These are phyloP conservation scores for Gadus macrocephalus DNA, from an alignment of 2,113 vertebrate species.

Conservation along the genomic window DNA sequence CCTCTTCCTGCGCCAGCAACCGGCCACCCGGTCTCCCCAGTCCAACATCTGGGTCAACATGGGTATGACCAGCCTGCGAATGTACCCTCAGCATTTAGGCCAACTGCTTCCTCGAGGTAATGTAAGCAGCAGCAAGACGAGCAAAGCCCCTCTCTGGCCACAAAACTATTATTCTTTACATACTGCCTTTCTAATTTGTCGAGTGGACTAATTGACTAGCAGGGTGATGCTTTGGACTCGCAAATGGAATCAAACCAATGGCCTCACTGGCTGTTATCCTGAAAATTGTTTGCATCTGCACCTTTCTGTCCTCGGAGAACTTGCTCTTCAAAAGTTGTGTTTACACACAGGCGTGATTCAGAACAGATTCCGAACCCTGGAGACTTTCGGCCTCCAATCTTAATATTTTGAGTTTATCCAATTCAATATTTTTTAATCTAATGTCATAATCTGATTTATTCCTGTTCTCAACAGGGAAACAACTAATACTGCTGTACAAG, in stretches of 20 bases:
- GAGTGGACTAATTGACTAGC: constrained; percentile 44
- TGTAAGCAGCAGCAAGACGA: constrained; percentile 98
- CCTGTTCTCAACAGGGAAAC: too few species aligned
- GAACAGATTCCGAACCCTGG: too few species aligned
- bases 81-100: constrained; percentile 91
- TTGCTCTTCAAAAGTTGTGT: constrained; percentile 19
- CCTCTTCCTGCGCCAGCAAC: constrained; percentile 95
- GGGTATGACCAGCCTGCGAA: constrained; percentile 99
- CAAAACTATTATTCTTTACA: constrained; percentile 34
- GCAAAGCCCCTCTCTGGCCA: constrained; percentile 28
- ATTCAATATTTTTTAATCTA: too few species aligned
- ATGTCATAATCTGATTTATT: too few species aligned
- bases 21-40: constrained; percentile 88
- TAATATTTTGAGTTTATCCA: too few species aligned
- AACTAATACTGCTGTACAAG: too few species aligned
- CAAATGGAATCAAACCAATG: constrained; percentile 13
- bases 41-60: constrained; percentile 99
- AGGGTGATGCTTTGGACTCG: constrained; percentile 22
- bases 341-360: background rate
- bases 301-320: constrained; percentile 38
- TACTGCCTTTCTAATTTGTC: constrained; percentile 32
- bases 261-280: constrained; percentile 17
- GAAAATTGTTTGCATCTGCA: constrained; percentile 11
- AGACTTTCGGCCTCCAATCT: too few species aligned
- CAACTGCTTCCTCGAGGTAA: constrained; percentile 81